A percentile compares a stretch with the other conserved stretches of the same genome.
phyloP scores from a whole-genome alignment of 2,888 invertebrate species.

The Ochropleura leucogaster region DNA sequence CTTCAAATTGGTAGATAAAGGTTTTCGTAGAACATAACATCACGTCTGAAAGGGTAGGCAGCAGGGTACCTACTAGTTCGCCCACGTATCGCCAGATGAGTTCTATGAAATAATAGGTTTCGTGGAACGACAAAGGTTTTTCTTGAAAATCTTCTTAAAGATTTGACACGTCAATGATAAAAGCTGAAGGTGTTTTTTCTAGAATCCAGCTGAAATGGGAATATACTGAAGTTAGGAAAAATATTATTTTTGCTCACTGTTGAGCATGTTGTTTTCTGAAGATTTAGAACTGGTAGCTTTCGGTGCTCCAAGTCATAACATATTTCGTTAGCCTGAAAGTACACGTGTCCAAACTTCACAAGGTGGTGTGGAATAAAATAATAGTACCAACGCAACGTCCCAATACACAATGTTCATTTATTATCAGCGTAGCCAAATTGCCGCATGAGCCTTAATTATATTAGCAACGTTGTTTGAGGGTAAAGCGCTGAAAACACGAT shows the following conservation, averaged over 20 bases:
- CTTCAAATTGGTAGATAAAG: not conserved
- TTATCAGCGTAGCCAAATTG: slow-evolving; percentile 17
- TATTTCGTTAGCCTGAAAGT: not conserved
- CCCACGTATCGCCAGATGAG: too few species aligned
- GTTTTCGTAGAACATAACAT: not conserved
- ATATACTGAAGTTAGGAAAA: too few species aligned
- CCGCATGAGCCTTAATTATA: slow-evolving; percentile 40
- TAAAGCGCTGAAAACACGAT: slow-evolving; percentile 35
- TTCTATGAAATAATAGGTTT: too few species aligned
- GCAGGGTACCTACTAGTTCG: too few species aligned
- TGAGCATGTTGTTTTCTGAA: too few species aligned
- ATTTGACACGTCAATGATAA: slow-evolving; percentile 34
- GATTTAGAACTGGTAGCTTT: not conserved
- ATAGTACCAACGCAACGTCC: too few species aligned
- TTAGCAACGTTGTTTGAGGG: slow-evolving; percentile 29
- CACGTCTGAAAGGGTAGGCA: too few species aligned
- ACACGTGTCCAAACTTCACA: not conserved
- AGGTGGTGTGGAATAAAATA: not conserved
- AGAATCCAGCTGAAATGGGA: not conserved
- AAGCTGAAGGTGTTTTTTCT: not conserved
- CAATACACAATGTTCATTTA: not conserved
- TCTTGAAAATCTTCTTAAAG: slow-evolving; percentile 18
- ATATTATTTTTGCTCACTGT: too few species aligned
- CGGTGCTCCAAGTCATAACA: not conserved
- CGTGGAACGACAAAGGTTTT: not conserved